These are phyloP conservation scores for Caenorhabditis doughertyi DNA, from an alignment of 2,888 invertebrate genomes.

Conservation along the genomic window DNA sequence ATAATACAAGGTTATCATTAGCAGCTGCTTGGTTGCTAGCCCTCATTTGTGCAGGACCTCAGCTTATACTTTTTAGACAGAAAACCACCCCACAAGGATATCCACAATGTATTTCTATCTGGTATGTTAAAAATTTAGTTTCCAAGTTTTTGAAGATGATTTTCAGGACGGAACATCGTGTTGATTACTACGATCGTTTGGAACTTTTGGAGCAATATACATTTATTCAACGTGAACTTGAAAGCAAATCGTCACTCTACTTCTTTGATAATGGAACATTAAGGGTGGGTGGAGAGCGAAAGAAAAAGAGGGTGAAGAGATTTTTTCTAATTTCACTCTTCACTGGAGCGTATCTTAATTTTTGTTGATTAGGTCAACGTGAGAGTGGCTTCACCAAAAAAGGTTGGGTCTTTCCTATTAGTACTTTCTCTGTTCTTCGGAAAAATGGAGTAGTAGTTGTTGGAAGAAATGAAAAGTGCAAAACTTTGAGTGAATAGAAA, in stretches of 20 bases:
- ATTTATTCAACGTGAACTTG: conserved; percentile 30
- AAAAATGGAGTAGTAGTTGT: conserved; percentile 6
- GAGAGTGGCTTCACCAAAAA: conserved; percentile 5
- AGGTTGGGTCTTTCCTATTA: neutral
- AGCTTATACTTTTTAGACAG: conserved; percentile 69
- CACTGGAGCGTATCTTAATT: conserved; percentile 39
- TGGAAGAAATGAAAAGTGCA: conserved; percentile 26
- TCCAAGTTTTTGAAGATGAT: neutral
- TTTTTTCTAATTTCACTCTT: conserved; percentile 40
- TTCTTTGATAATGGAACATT: conserved; percentile 56
- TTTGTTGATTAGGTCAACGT: conserved; percentile 46
- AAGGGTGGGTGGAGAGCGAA: conserved; percentile 32
- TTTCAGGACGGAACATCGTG: conserved; percentile 55
- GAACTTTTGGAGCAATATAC: conserved; percentile 41
- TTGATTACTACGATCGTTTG: conserved; percentile 51
- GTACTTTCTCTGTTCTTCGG: conserved; percentile 22
- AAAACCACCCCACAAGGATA: conserved; percentile 53
- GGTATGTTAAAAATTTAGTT: conserved; percentile 39
- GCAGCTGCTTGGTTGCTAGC: conserved; percentile 71
- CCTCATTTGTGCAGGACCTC: conserved; percentile 71
- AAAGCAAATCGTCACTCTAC: conserved; percentile 40
- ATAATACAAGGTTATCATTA: conserved; percentile 69
- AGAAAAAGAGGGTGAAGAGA: neutral
- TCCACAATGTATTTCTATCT: conserved; percentile 72
- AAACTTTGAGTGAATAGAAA: conserved; percentile 6